A percentile compares a stretch with the other conserved stretches of the same genome.
These are phyloP conservation scores for Haliclona indistincta DNA, from an alignment of 37 sponge, comb jelly and placozoan genomes.

Conservation along the genomic window DNA sequence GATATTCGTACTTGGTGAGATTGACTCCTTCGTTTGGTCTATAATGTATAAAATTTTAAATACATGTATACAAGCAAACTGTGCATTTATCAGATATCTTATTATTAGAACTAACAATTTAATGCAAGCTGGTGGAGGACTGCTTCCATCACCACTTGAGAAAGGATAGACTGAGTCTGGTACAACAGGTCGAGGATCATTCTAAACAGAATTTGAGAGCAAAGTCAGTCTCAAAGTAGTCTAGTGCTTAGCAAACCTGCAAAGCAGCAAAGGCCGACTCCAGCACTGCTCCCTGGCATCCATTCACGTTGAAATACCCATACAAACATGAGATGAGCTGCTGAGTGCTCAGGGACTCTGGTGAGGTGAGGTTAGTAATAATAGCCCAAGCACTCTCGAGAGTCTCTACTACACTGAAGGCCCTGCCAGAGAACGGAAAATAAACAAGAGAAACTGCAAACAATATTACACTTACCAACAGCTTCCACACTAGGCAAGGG, in stretches of 20 bases:
- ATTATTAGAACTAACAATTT: constrained; percentile 21
- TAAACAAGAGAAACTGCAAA: not conserved
- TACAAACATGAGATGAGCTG: constrained; percentile 81
- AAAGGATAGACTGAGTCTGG: constrained; percentile 64
- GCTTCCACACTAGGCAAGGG: constrained; percentile 64
- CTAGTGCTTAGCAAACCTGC: not conserved
- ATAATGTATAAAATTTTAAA: not conserved
- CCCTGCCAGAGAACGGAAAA: constrained; percentile 39
- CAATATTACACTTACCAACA: constrained; percentile 73
- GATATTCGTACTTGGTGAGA: constrained; percentile 6
- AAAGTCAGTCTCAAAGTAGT: not conserved
- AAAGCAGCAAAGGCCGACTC: constrained; percentile 31
- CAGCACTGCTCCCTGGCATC: constrained; percentile 64
- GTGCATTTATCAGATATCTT: too few relatives aligned
- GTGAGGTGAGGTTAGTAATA: not conserved
- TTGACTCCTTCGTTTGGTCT: constrained; percentile 44
- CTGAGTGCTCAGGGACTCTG: constrained; percentile 61
- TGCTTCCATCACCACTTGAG: constrained; percentile 48
- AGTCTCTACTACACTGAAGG: constrained; percentile 83
- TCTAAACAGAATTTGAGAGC: not conserved
- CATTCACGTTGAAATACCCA: constrained; percentile 18
- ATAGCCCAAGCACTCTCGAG: constrained; percentile 73
- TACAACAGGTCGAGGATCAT: constrained; percentile 11
- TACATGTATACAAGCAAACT: not conserved
- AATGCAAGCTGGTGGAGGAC: constrained; percentile 7